Percentiles rank a stretch among this genome's conserved stretches.
phyloP scores from a whole-genome alignment of 2,113 vertebrate genomes.

The Nansenia antarctica region DNA sequence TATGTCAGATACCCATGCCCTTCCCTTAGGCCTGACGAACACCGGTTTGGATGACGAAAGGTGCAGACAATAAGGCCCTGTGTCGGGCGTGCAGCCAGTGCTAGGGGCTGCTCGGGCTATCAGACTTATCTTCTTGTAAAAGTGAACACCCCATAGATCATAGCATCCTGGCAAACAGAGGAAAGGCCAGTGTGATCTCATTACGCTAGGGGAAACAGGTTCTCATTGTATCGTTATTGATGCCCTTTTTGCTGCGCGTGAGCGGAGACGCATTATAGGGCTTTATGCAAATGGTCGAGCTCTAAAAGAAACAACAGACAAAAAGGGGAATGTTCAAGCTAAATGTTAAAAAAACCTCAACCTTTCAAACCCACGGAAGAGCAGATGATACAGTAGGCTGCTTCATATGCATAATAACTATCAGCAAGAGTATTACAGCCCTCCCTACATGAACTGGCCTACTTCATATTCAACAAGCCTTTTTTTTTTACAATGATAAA shows the following conservation, averaged over 20 bases:
- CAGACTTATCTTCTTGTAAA: slow-evolving; percentile 15
- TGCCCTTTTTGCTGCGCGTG: slow-evolving; percentile 1
- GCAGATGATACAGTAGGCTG: slow-evolving; percentile 3
- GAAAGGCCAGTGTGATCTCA: slow-evolving; percentile 1
- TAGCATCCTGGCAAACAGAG: slow-evolving; percentile 8
- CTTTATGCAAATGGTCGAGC: slow-evolving; percentile 33
- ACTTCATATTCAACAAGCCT: not conserved
- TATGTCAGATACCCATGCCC: slow-evolving; percentile 3
- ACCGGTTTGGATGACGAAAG: slow-evolving; percentile 13
- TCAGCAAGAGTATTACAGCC: too few relatives aligned
- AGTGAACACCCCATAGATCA: slow-evolving; percentile 21
- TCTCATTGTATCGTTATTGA: not conserved
- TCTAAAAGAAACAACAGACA: not conserved
- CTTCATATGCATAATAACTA: slow-evolving; percentile 5
- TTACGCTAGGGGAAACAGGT: not conserved
- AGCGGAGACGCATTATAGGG: not conserved
- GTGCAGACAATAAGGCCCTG: slow-evolving; percentile 36
- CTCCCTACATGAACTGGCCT: not conserved
- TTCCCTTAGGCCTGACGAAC: slow-evolving; percentile 23
- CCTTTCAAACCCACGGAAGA: slow-evolving; percentile 29
- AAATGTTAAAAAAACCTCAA: slow-evolving; percentile 49
- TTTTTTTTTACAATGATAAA: not conserved
- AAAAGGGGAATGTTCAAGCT: slow-evolving; percentile 26
- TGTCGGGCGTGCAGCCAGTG: slow-evolving; percentile 8
- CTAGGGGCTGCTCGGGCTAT: slow-evolving; percentile 3